phyloP scores from a whole-genome alignment of 2,888 invertebrate genomes.

The Cerastis leucographa region DNA sequence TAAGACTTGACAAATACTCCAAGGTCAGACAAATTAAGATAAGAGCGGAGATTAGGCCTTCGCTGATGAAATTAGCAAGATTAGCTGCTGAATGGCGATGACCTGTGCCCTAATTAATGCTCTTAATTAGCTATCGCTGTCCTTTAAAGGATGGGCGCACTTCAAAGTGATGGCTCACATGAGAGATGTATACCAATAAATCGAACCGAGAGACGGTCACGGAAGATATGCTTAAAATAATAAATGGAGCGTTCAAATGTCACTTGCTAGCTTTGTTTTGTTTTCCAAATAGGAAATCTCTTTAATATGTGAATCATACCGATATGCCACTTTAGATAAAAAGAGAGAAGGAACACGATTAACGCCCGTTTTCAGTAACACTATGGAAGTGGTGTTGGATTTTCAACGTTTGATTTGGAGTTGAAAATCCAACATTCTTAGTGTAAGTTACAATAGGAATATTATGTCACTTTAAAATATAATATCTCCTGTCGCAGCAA shows the following conservation, averaged over 20 bases:
- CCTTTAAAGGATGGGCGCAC: conserved; percentile 33
- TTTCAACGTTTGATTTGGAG: background rate
- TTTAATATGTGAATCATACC: background rate
- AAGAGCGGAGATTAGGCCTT: conserved; percentile 70
- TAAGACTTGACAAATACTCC: conserved; percentile 48
- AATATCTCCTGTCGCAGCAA: background rate
- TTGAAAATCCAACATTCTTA: background rate
- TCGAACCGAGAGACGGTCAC: conserved; percentile 10
- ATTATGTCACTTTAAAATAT: background rate
- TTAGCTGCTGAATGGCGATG: conserved; percentile 69
- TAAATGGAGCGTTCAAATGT: conserved; percentile 22
- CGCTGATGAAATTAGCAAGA: conserved; percentile 73
- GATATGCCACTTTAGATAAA: background rate
- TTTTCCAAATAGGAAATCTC: background rate
- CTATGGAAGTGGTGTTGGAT: background rate
- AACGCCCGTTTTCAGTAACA: background rate
- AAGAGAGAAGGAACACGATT: background rate
- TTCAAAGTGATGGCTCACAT: conserved; percentile 47
- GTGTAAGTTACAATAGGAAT: background rate
- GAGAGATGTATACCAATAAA: background rate
- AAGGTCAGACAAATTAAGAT: conserved; percentile 72
- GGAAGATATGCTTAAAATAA: background rate
- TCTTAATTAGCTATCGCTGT: conserved; percentile 38
- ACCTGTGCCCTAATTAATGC: conserved; percentile 67
- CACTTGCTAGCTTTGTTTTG: background rate